These are phyloP conservation scores for Aelia acuminata DNA, from an alignment of 2,888 invertebrate genomes.

Conservation along the genomic window DNA sequence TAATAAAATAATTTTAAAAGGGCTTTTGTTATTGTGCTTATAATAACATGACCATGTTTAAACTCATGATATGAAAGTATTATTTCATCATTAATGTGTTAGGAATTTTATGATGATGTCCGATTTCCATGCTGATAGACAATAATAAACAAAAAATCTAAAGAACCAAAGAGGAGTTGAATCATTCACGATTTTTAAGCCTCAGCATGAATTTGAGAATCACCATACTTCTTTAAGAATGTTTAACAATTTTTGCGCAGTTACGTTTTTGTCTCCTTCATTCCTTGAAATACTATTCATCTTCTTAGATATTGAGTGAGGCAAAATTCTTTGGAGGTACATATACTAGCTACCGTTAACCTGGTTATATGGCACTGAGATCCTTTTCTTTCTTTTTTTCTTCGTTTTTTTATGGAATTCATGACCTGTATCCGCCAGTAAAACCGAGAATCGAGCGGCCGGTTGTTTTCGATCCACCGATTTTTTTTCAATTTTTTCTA, in stretches of 20 bases:
- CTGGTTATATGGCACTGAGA: background rate
- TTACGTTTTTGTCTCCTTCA: background rate
- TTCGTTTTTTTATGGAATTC: background rate
- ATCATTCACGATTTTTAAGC: background rate
- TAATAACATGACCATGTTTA: no score
- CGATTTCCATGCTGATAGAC: background rate
- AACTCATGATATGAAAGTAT: no score
- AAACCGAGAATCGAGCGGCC: background rate
- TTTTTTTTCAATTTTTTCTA: background rate
- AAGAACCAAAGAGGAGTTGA: background rate
- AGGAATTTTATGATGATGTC: background rate
- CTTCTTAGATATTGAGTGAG: background rate
- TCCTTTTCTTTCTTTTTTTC: slow-evolving; percentile 5
- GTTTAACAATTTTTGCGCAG: background rate
- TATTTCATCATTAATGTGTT: background rate
- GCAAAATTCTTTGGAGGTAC: background rate
- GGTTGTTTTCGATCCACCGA: background rate
- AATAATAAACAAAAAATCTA: background rate
- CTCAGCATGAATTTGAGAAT: background rate
- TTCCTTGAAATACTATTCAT: background rate
- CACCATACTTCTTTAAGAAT: background rate
- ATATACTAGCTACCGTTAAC: background rate
- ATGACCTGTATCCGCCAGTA: background rate
- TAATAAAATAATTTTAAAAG: no score
- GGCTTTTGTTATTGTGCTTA: no score